Evolutionary conservation across 2,888 invertebrate genomes (phyloP).

Genomic region (Platycheirus rosarum): DNA sequence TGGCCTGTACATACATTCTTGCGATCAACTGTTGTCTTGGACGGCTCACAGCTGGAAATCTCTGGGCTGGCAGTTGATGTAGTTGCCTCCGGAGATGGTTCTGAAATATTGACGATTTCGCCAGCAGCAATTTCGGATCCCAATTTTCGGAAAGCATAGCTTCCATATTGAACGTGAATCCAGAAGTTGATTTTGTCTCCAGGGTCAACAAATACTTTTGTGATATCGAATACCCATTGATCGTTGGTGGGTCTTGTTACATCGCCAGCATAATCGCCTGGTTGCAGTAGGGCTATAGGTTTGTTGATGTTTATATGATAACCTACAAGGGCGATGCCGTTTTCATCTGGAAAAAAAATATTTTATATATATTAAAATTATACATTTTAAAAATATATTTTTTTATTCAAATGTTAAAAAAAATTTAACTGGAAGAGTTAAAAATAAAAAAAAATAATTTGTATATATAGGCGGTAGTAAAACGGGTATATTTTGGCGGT

Average conservation of each 20-base stretch:
- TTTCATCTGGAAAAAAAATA: slow-evolving; percentile 51
- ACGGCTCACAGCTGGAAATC: not conserved
- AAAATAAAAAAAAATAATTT: too few relatives aligned
- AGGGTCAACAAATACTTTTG: slow-evolving; percentile 81
- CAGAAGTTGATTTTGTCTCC: slow-evolving; percentile 86
- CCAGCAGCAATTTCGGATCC: slow-evolving; percentile 19
- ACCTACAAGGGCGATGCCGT: slow-evolving; percentile 84
- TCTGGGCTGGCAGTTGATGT: not conserved
- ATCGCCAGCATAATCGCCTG: slow-evolving; percentile 84
- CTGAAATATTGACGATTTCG: not conserved
- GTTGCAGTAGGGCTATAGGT: slow-evolving; percentile 82
- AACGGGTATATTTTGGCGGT: too few relatives aligned
- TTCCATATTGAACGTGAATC: slow-evolving; percentile 83
- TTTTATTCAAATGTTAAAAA: too few relatives aligned
- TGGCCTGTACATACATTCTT: slow-evolving; percentile 82
- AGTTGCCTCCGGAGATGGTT: not conserved
- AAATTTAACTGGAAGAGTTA: too few relatives aligned
- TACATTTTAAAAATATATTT: not conserved
- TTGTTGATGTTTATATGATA: slow-evolving; percentile 87
- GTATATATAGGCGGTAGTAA: too few relatives aligned
- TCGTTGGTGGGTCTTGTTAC: slow-evolving; percentile 82
- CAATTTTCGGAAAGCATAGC: slow-evolving; percentile 35
- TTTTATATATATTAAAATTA: too few relatives aligned
- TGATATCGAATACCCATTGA: slow-evolving; percentile 84
- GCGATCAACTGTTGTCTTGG: slow-evolving; percentile 17